Base-by-base conservation (phyloP, 2,888 invertebrate species). In the Lasioglossum zephyrum region DNA sequence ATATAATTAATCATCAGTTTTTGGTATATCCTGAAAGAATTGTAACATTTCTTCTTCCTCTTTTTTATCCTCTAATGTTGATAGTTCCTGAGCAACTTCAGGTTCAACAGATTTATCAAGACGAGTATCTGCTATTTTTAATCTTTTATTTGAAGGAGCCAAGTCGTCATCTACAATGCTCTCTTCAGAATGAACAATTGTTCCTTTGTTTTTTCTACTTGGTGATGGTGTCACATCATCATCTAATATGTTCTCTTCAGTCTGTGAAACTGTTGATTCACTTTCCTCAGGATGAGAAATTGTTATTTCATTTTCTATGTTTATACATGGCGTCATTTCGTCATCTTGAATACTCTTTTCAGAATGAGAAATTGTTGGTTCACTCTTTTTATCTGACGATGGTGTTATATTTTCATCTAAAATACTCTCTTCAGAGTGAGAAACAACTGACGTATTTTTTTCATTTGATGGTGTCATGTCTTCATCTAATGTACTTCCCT, bases 21-120 rank as follows among this genome's bases (percentile, higher is more conserved):
- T 87, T 31, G 73, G 72, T 77, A 80, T 13, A 60, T 88, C 88
- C 6, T 81, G 80, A 73, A 88, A 88, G 1, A 53, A 60, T 49
- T 73, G 78, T 11, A 88, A 53, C 41, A 88, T 79, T 69, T 83
- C 85, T 18, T 79, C 70, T 16, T 63, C 63, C 36, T 63, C 63
- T 31, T 16, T 16, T 18, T 47, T 36, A 9, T 81, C 63, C 8
- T 76, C 75, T 49, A 16, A 16, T 4, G 66, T 5, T 69, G 26
- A 60, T 66, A 18, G 0, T 26, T 66, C 53, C 11, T 60, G 1
- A 57, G 72, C 60, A n/a, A 5, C 36, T 44, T 73, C 63, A 57
- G 60, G 16, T 26, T 72, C n/a, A 5, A 39, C 11, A 72, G n/a
- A 73, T 26, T 81, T 11, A 2, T 77, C 57, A 31, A 26, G 22